These are phyloP conservation scores for Cantharis rufa DNA, from an alignment of 2,888 invertebrate genomes.

Conservation along the genomic window DNA sequence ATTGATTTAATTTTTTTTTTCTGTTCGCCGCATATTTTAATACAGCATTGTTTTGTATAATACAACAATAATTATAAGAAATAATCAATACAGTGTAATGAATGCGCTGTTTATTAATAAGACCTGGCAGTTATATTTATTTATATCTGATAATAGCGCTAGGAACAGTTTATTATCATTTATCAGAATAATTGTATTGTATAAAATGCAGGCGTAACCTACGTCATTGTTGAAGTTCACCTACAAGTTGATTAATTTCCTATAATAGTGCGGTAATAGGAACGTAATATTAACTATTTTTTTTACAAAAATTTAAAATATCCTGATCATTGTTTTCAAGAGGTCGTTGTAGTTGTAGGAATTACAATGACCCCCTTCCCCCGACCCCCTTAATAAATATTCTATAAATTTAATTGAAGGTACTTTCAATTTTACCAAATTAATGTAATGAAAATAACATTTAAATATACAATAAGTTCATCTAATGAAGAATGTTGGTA, in stretches of 20 bases:
- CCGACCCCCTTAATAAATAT: neutral
- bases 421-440: neutral
- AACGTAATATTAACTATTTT: neutral
- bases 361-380: no score
- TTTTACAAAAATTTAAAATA: neutral
- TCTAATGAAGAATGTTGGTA: neutral
- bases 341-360: neutral
- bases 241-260: neutral
- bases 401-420: neutral
- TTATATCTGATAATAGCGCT: neutral
- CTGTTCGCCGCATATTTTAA: neutral
- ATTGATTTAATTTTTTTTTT: neutral
- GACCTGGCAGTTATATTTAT: neutral
- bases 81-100: neutral
- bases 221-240: neutral
- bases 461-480: neutral
- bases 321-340: neutral
- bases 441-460: neutral
- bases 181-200: neutral
- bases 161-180: neutral
- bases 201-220: neutral
- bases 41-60: neutral
- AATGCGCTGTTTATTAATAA: neutral
- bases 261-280: neutral
- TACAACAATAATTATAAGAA: neutral